Base-by-base conservation (phyloP, 2,113 vertebrate genomes). In the Salvator merianae region DNA sequence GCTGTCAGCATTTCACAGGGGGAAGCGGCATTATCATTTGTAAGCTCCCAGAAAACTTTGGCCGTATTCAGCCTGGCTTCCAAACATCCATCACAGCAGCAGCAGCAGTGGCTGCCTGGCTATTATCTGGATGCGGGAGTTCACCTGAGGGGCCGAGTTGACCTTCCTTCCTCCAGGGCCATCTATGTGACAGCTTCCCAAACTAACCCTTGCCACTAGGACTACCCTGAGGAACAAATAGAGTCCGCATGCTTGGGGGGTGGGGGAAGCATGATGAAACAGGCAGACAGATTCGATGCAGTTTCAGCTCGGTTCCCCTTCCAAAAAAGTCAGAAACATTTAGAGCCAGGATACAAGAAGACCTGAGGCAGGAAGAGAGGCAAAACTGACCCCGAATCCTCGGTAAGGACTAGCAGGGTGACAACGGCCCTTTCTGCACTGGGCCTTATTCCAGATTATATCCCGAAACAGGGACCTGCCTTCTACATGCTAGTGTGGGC, bases 131-230 rank as follows among this genome's bases (percentile, higher is more conserved):
- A 77, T 24, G 0, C 50, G 76, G 81, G 92, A 89, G 88, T 89
- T 94, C 91, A 83, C 91, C 93, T 95, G 92, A 92, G 89, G 93
- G 93, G 93, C 93, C 94, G 94, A 92, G 90, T 94, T 53, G n/a
- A 38, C 66, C 72, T 30, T 12, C 6, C 30, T 36, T 47, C 24
- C n/a, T 7, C 2, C 2, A 55, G 74, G 62, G 32, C 28, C 18
- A 6, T 53, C 32, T 13, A 59, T 13, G 7, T 13, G 22, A 26
- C n/a, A 10, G 20, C 55, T 62, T 72, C 43, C 74, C 40, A n/a
- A 50, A 8, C 38, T 28, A 63, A 62, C 18, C 34, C 14, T 24
- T 34, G 50, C 22, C 14, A 2, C 40, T 24, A 38, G 18, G 53
- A 13, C 69, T 62, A 20, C 38, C 68, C 66, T 40, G 26, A 72